Evolutionary conservation across 2,888 invertebrate genomes (phyloP).

Genomic region (Erpobdella octoculata): DNA sequence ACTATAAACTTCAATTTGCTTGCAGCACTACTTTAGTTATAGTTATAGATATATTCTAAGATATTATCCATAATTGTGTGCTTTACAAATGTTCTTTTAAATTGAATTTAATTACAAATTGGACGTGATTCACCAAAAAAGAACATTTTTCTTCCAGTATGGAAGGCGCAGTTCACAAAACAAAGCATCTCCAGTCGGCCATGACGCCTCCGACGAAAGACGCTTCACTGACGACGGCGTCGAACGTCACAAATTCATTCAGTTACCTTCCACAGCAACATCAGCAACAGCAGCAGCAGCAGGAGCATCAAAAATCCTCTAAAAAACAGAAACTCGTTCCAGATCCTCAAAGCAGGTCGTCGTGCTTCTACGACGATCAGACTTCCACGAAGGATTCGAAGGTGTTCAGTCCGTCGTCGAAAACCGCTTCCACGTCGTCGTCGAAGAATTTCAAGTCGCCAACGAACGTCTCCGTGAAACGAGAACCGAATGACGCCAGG

Average conservation of each 20-base stretch:
- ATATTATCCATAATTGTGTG: too few relatives aligned
- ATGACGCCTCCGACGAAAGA: background rate
- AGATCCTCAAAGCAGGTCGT: background rate
- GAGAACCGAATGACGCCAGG: background rate
- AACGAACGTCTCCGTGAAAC: background rate
- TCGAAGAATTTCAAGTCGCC: background rate
- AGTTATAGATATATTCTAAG: too few relatives aligned
- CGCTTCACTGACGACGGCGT: background rate
- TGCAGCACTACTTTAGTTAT: too few relatives aligned
- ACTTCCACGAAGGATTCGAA: too few relatives aligned
- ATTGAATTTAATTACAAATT: too few relatives aligned
- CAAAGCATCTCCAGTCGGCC: background rate
- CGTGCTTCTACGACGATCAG: conserved; percentile 1
- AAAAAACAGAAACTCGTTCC: background rate
- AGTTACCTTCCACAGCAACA: background rate
- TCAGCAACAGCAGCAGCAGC: background rate
- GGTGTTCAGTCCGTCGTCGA: too few relatives aligned
- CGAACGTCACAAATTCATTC: background rate
- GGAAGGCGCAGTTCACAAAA: background rate
- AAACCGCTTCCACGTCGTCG: background rate
- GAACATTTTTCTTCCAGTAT: background rate
- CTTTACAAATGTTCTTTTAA: too few relatives aligned
- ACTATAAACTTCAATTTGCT: too few relatives aligned
- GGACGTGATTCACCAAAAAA: too few relatives aligned
- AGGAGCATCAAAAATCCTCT: background rate